Evolutionary conservation across 2,888 invertebrate species (phyloP).

Genomic region (Pardosa pseudoannulata): DNA sequence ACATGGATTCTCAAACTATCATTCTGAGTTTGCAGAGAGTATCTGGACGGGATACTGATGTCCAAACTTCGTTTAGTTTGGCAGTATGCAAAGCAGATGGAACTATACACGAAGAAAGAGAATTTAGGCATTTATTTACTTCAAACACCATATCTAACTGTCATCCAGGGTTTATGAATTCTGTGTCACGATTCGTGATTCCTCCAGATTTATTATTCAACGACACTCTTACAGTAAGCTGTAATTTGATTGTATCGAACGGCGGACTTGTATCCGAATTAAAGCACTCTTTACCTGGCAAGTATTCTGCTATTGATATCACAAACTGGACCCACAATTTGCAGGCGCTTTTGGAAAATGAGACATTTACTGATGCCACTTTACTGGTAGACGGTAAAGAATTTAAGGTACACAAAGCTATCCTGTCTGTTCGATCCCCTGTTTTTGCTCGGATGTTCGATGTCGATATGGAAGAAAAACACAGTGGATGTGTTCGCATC

Average conservation of each 20-base stretch:
- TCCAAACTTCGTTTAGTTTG: background rate
- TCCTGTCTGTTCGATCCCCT: background rate
- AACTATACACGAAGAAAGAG: background rate
- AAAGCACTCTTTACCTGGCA: background rate
- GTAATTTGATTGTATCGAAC: background rate
- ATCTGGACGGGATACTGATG: background rate
- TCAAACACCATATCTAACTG: background rate
- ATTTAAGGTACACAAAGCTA: conserved; percentile 1
- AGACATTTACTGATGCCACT: background rate
- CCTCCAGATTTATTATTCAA: background rate
- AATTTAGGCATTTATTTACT: conserved; percentile 9
- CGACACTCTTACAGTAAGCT: background rate
- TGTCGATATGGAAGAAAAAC: background rate
- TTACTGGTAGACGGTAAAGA: background rate
- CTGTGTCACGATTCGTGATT: background rate
- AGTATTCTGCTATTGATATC: background rate
- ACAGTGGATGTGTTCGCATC: background rate
- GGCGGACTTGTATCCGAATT: background rate
- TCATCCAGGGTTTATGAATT: conserved; percentile 1
- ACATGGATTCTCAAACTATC: background rate
- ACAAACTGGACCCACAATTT: background rate
- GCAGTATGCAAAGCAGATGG: background rate
- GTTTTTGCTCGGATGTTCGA: conserved; percentile 9
- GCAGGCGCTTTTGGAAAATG: background rate
- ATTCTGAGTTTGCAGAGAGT: conserved; percentile 13